These are phyloP conservation scores for Nothocercus julius DNA, from an alignment of 2,113 vertebrate species.

Conservation along the genomic window DNA sequence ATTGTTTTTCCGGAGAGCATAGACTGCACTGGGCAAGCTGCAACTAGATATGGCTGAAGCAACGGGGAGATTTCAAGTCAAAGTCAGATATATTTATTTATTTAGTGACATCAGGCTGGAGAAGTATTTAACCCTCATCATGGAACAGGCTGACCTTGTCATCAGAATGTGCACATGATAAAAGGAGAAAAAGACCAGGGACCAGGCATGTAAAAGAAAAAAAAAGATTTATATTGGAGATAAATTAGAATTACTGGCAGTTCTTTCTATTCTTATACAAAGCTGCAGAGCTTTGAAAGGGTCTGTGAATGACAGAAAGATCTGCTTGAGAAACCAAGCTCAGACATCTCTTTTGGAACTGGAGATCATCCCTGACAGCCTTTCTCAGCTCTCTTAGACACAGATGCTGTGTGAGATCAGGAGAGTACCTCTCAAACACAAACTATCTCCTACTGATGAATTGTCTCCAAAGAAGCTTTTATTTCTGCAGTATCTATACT, in stretches of 20 bases:
- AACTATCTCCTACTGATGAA: neutral
- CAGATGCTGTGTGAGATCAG: conserved; percentile 24
- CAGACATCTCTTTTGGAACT: conserved; percentile 25
- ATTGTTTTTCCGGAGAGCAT: neutral
- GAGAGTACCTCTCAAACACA: conserved; percentile 15
- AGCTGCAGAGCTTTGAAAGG: conserved; percentile 11
- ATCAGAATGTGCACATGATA: neutral
- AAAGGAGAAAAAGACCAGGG: neutral
- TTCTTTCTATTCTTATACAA: conserved; percentile 9
- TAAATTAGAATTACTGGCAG: neutral
- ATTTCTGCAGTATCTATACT: neutral
- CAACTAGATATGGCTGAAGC: neutral
- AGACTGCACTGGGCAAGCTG: neutral
- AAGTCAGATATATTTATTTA: neutral
- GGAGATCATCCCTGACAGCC: conserved; percentile 27
- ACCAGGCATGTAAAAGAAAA: neutral
- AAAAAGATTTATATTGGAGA: neutral
- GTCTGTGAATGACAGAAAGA: conserved; percentile 36
- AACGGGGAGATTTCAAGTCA: neutral
- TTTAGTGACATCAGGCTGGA: neutral
- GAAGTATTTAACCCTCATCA: neutral
- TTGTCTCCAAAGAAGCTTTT: conserved; percentile 33
- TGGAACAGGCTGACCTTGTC: neutral
- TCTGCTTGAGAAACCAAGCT: conserved; percentile 25
- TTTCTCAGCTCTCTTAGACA: conserved; percentile 35